A percentile compares a stretch with the other conserved stretches of the same genome.
phyloP scores from a whole-genome alignment of 2,888 invertebrate species.

The Philopedon plagiatum region DNA sequence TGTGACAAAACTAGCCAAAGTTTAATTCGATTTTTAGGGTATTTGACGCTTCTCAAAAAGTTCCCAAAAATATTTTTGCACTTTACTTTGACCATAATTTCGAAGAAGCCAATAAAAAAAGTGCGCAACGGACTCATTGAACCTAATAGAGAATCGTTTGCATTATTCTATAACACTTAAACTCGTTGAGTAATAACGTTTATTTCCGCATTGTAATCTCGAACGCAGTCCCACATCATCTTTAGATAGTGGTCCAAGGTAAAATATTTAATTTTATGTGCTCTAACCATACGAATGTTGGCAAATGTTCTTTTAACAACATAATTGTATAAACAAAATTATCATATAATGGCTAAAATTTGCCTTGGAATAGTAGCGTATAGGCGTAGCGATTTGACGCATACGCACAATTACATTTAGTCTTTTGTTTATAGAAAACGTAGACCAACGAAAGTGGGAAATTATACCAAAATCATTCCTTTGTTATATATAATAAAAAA shows the following conservation, averaged over 20 bases:
- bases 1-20: too few relatives aligned
- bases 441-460: too few relatives aligned
- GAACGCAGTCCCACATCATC: constrained; percentile 13
- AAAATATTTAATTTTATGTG: constrained; percentile 24
- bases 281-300: constrained; percentile 12
- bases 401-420: background rate
- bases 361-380: background rate
- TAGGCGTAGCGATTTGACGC: background rate
- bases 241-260: constrained; percentile 30
- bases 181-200: background rate
- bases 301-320: constrained; percentile 19
- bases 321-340: constrained; percentile 19
- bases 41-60: too few relatives aligned
- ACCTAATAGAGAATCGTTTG: too few relatives aligned
- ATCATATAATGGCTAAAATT: constrained; percentile 21
- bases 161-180: background rate
- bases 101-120: too few relatives aligned
- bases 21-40: too few relatives aligned
- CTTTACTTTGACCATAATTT: too few relatives aligned
- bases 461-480: too few relatives aligned
- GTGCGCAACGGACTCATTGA: too few relatives aligned
- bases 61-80: too few relatives aligned
- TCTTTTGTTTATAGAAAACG: background rate
- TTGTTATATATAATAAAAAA: too few relatives aligned
- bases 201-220: background rate